Evolutionary conservation across 2,113 vertebrate species (phyloP).

Genomic region (Vulpes lagopus): DNA sequence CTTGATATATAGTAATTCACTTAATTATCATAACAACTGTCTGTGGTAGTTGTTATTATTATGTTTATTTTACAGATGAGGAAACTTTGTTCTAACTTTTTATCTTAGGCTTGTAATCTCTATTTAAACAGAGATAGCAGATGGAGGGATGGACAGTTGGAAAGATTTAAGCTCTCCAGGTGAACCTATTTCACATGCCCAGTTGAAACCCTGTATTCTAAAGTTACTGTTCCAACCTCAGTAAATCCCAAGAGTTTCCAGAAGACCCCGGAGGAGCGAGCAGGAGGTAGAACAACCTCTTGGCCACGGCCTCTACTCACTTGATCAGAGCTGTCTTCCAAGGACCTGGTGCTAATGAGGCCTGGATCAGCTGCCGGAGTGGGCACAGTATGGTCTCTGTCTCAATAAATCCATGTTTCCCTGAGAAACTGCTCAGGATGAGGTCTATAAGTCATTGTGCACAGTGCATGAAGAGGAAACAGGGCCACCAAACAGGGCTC

Average conservation of each 20-base stretch:
- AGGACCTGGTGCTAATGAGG: neutral
- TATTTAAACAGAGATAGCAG: neutral
- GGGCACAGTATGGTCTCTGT: neutral
- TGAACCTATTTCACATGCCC: neutral
- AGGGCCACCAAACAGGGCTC: neutral
- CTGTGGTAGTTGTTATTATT: neutral
- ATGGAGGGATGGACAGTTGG: neutral
- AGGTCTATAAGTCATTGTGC: neutral
- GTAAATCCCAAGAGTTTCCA: neutral
- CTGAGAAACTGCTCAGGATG: neutral
- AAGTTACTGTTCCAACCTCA: neutral
- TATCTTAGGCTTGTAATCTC: neutral
- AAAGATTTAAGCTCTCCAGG: neutral
- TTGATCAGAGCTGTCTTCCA: slow-evolving; percentile 34
- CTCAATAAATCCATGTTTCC: slow-evolving; percentile 38
- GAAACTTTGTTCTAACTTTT: neutral
- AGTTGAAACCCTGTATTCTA: neutral
- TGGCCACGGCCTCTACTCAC: too few species aligned
- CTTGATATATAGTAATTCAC: neutral
- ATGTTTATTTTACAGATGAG: slow-evolving; percentile 3
- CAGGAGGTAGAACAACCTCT: neutral
- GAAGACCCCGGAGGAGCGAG: neutral
- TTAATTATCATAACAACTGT: neutral
- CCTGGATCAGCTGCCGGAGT: neutral
- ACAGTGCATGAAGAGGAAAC: slow-evolving; percentile 25